Base-by-base conservation (phyloP, 2,888 invertebrate genomes). In the Caenorhabditis plicata region DNA sequence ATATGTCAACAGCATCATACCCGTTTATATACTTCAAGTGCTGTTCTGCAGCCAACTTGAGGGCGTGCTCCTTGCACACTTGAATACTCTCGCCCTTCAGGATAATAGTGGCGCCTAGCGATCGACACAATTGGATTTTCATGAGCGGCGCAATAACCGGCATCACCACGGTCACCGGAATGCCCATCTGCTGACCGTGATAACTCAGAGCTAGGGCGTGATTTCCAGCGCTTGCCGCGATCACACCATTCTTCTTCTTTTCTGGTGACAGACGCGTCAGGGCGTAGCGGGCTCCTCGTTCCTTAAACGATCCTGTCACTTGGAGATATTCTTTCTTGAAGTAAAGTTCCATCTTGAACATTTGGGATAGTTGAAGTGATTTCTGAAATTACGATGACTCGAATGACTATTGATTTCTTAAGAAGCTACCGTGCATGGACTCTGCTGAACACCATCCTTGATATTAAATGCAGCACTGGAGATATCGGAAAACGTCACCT, bases 241-340 rank as follows among this genome's bases (percentile, higher is more conserved):
- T 74, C 1, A 71, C 75, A 40, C 75, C 75, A 8, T 43, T 48
- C 20, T 39, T 44, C 33, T 46, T 51, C 36, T 73, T 68, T 17
- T 57, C 58, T 1, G 38, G 27, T 5, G 47, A 50, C 8, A 74
- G 45, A 15, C 58, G 57, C 1, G 69, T 55, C 3, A 72, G 46
- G 4, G 72, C 72, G 26, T 69, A 69, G 3, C 69, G 43, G 0
- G 94, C 94, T 1, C 94, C 94, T 60, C 94, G 86, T 81, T 95
- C 94, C 82, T 94, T 94, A 81, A 94, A 93, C 82, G 92, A 93
- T 81, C 94, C 94, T n/a, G 94, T 95, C 65, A 87, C 88, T 83
- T 94, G 93, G 13, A 92, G 85, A 81, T 91, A 93, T 82, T 95
- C 94, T 81, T 92, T 92, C 83, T 94, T 95, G 73, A 94, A 86